Percentiles rank a stretch among this genome's conserved stretches.
These are phyloP conservation scores for Lymantria monacha DNA, from an alignment of 2,888 invertebrate species.

Conservation along the genomic window DNA sequence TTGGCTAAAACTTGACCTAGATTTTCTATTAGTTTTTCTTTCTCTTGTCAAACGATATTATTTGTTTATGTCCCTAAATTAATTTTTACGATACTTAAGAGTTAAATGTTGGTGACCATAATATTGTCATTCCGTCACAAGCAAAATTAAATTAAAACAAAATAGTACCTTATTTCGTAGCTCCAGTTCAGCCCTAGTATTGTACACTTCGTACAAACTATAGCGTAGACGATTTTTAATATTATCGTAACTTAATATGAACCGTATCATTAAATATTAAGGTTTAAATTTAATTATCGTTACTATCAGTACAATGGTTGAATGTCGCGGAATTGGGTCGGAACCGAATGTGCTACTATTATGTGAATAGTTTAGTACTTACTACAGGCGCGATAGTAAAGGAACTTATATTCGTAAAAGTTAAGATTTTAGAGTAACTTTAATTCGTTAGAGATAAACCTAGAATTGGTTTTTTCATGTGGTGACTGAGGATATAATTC, in stretches of 20 bases:
- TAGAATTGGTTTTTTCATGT: too few relatives aligned
- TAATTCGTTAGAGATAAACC: too few relatives aligned
- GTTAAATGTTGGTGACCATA: not conserved
- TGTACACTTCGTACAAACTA: conserved; percentile 33
- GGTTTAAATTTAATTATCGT: conserved; percentile 15
- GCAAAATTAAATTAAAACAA: not conserved
- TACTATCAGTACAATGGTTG: conserved; percentile 17
- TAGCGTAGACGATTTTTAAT: conserved; percentile 32
- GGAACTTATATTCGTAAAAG: not conserved
- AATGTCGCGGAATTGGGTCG: conserved; percentile 51
- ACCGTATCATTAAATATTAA: conserved; percentile 20
- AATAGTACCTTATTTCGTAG: not conserved
- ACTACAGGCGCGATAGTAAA: conserved; percentile 15
- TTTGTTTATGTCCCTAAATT: not conserved
- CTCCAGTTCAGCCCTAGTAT: conserved; percentile 20
- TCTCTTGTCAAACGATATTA: too few relatives aligned
- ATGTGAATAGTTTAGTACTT: conserved; percentile 15
- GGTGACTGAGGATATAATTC: too few relatives aligned
- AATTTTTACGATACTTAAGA: not conserved
- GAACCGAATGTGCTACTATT: conserved; percentile 44
- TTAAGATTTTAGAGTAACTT: not conserved
- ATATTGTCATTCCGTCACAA: not conserved
- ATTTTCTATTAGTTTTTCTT: too few relatives aligned
- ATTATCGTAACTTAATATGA: conserved; percentile 19
- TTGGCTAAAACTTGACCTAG: too few relatives aligned